Evolutionary conservation across 2,888 invertebrate species (phyloP), one percentile per base, ranked within the genome.

Genomic region (Allophyes oxyacanthae): DNA sequence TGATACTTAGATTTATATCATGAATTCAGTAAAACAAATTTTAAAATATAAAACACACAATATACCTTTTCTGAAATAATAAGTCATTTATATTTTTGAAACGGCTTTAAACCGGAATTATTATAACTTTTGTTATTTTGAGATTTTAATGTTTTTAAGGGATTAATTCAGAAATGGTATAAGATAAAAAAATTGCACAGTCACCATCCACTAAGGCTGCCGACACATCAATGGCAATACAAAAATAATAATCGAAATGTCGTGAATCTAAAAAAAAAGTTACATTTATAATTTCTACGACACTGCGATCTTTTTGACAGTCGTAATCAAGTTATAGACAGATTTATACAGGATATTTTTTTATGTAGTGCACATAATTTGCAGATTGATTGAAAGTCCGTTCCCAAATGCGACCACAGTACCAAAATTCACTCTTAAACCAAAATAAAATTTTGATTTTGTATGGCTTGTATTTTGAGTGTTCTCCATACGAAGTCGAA

Each of bases 181-280:
- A 43, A n/a, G n/a, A n/a, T n/a, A 48, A 48, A 64, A 72, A 61
- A 75, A 64, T 65, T 71, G 77, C 85, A 88, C 85, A 85, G 66
- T 81, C 77, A 86, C 82, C 89, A 89, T 86, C 80, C 83, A 85
- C 77, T 79, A 88, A 88, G 88, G 85, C 62, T 79, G 82, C 85
- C 84, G 65, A 60, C 43, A 64, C 32, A 75, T 63, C 63, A 66
- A 65, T 7, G 54, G 54, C 37, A 11, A 2, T 30, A n/a, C 7
- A 9, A 25, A 46, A 30, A 41, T 53, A 28, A 28, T 2, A 4
- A 4, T 8, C 28, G 28, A 6, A 37, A 40, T 15, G n/a, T 50
- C 44, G 44, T 32, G 36, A 58, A 45, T 37, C 44, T 32, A n/a
- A n/a, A 13, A 20, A 46, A 63, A 59, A 44, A 37, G 50, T 45